Conservation (phyloP, 2,888 invertebrate species). For the Cheilosia soror region DNA sequence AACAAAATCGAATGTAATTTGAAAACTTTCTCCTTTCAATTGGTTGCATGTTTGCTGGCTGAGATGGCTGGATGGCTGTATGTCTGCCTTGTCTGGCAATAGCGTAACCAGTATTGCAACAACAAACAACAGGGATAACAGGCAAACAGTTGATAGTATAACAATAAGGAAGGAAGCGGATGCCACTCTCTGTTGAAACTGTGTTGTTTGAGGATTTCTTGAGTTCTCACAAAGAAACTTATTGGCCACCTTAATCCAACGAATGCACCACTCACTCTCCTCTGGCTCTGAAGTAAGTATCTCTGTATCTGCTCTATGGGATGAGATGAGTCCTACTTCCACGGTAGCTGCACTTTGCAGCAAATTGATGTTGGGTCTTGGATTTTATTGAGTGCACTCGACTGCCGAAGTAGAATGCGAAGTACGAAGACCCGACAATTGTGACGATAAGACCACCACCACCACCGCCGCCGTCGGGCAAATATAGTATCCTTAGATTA, state of each 20-base stretch:
- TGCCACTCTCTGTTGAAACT: slow-evolving; percentile 58
- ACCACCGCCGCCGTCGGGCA: slow-evolving; percentile 28
- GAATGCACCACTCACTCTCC: slow-evolving; percentile 53
- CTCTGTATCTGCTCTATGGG: slow-evolving; percentile 11
- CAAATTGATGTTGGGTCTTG: slow-evolving; percentile 73
- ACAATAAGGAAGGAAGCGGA: slow-evolving; percentile 68
- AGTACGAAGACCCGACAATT: slow-evolving; percentile 20
- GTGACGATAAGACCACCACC: slow-evolving; percentile 40
- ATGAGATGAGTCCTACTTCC: slow-evolving; percentile 39
- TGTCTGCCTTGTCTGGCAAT: slow-evolving; percentile 38
- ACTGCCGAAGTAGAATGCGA: slow-evolving; percentile 23
- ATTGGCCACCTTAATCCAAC: slow-evolving; percentile 74
- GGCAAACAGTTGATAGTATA: slow-evolving; percentile 31
- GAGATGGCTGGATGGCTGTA: slow-evolving; percentile 6
- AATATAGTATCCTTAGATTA: slow-evolving; percentile 37
- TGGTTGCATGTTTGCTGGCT: slow-evolving; percentile 66
- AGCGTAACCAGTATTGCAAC: slow-evolving; percentile 48
- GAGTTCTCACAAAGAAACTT: slow-evolving; percentile 71
- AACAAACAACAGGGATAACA: slow-evolving; percentile 51
- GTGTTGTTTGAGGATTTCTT: slow-evolving; percentile 74
- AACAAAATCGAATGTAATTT: slow-evolving; percentile 75
- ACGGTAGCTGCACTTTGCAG: slow-evolving; percentile 57
- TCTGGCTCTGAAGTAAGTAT: slow-evolving; percentile 10
- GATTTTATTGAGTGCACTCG: slow-evolving; percentile 73
- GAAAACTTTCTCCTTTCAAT: slow-evolving; percentile 75